These are phyloP conservation scores for Nesoenas mayeri DNA, from an alignment of 2,113 vertebrate genomes.

Conservation along the genomic window DNA sequence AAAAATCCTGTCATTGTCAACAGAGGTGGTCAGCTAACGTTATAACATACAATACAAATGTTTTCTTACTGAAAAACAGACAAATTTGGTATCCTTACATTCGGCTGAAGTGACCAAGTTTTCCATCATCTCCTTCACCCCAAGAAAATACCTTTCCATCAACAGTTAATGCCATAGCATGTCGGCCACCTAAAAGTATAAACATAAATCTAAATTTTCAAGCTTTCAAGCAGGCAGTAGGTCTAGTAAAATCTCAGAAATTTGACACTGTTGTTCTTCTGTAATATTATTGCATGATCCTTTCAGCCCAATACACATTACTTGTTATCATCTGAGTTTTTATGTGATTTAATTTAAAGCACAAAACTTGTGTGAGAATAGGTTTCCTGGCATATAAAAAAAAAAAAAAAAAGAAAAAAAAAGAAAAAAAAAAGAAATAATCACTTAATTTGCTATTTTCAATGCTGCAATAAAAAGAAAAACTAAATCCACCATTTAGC, in stretches of 20 bases:
- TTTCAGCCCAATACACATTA: fast-evolving
- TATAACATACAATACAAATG: background rate
- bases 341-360: background rate
- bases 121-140: constrained; percentile 98
- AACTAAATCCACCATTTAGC: background rate
- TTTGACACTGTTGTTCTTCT: background rate
- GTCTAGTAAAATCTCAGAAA: background rate
- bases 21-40: background rate
- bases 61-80: background rate
- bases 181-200: constrained; percentile 85
- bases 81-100: constrained; percentile 80
- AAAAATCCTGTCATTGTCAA: background rate
- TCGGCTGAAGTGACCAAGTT: constrained; percentile 97
- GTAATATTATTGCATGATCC: fast-evolving
- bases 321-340: background rate
- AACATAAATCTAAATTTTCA: background rate
- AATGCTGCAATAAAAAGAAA: background rate
- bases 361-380: background rate
- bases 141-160: constrained; percentile 99
- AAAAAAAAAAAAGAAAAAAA: background rate
- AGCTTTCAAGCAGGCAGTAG: background rate
- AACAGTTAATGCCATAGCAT: constrained; percentile 95
- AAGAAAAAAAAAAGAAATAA: background rate
- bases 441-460: background rate
- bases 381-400: background rate